Percentiles rank a stretch among this genome's conserved stretches.
These are phyloP conservation scores for Myzus persicae DNA, from an alignment of 1,140 invertebrate genomes.

Conservation along the genomic window DNA sequence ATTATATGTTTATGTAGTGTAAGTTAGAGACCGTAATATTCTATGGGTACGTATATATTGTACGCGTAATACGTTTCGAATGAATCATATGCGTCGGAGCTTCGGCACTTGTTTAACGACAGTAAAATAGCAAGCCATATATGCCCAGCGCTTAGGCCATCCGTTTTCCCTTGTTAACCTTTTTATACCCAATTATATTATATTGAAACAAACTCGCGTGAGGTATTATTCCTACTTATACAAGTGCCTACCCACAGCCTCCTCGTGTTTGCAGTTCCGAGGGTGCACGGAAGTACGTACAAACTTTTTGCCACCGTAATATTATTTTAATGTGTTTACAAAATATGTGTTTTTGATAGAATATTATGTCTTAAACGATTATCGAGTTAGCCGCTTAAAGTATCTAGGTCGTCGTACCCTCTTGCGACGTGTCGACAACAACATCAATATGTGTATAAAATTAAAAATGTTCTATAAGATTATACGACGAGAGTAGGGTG, in stretches of 20 bases:
- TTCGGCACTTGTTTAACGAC: not conserved
- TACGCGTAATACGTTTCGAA: not conserved
- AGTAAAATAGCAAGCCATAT: constrained; percentile 5
- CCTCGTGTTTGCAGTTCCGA: no score
- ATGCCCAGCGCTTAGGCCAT: not conserved
- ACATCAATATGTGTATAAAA: not conserved
- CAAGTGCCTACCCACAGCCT: no score
- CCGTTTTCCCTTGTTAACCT: not conserved
- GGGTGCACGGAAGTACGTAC: no score
- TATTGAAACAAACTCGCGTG: not conserved
- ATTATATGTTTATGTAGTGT: not conserved
- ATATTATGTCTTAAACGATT: no score
- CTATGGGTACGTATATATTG: not conserved
- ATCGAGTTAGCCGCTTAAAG: not conserved
- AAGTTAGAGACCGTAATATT: no score
- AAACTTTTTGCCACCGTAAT: not conserved
- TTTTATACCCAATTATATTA: not conserved
- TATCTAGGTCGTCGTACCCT: no score
- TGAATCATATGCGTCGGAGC: not conserved
- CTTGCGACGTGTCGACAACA: not conserved
- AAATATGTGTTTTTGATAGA: not conserved
- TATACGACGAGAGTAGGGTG: no score
- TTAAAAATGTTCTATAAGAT: no score
- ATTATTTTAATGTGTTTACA: not conserved
- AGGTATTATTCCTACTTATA: not conserved